phyloP scores from a whole-genome alignment of 2,888 invertebrate species.

The Tricholauxania praeusta region DNA sequence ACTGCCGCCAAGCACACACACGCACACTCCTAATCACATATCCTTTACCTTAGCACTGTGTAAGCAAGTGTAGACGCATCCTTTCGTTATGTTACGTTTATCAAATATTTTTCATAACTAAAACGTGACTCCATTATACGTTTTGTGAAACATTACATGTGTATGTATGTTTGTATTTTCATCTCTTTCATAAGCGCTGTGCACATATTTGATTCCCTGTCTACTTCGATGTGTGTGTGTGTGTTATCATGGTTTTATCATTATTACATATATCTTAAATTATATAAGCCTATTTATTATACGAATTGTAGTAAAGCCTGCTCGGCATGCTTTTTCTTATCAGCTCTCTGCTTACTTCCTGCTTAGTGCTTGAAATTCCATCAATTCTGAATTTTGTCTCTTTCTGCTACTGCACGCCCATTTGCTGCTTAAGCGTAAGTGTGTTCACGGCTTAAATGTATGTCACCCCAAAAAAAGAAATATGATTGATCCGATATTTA shows the following conservation, averaged over 20 bases:
- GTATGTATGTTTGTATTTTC: too few species aligned
- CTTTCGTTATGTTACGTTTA: conserved; percentile 52
- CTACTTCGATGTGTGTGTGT: neutral
- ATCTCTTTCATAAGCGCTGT: neutral
- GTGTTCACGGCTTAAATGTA: too few species aligned
- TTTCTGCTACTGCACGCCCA: too few species aligned
- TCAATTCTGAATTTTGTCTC: too few species aligned
- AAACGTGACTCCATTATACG: conserved; percentile 62
- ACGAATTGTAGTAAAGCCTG: neutral
- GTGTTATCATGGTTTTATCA: conserved; percentile 7
- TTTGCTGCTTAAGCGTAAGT: too few species aligned
- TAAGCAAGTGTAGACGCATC: conserved; percentile 57
- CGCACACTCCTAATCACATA: too few species aligned
- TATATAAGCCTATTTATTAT: conserved; percentile 2
- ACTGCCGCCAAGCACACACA: neutral
- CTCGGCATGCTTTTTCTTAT: too few species aligned
- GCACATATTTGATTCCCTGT: too few species aligned
- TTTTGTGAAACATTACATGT: conserved; percentile 23
- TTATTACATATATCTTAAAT: conserved; percentile 3
- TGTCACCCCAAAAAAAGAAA: too few species aligned
- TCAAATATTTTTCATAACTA: conserved; percentile 62
- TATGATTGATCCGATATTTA: too few species aligned
- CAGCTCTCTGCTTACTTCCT: too few species aligned
- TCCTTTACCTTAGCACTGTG: conserved; percentile 19
- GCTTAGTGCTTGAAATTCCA: too few species aligned